Base-by-base conservation (phyloP, 2,797 vertebrate species). In the Otus scops region DNA sequence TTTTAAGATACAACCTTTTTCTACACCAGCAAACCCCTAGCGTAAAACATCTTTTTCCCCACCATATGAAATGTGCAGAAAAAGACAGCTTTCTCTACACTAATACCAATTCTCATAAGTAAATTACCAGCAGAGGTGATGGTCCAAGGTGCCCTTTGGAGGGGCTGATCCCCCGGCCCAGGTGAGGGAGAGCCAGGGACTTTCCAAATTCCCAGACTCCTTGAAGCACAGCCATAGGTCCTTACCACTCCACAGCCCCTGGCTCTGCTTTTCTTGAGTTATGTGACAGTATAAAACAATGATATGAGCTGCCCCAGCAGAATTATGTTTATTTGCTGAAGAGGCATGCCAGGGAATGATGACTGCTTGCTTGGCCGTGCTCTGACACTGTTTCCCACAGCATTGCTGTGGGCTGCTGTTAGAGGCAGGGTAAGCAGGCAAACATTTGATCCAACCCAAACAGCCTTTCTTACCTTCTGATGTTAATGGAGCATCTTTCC, bases 131-230 rank as follows among this genome's bases (percentile, higher is more conserved):
- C 5, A 53, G 30, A 91, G 10, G 4, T 38, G 51, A 70, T 85
- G 34, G 13, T 74, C 26, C 2, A 2, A 77, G 13, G 7, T 41
- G 21, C 3, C 24, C 12, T 93, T 73, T 65, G 34, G 34, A 84
- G 32, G 23, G 9, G 18, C 30, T 47, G 39, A 56, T 50, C 2
- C 32, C n/a, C 10, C 38, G 15, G 34, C 28, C 9, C 4, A 9
- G 0, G 2, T 23, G 0, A 5, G 5, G 14, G 50, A 34, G 23
- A 41, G 20, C 2, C 32, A 65, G 9, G 6, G 15, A 10, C 24
- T 69, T 91, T 53, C n/a, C 47, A 43, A 32, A 14, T 2, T 53
- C 34, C 32, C 8, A 65, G 34, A 6, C 24, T 91, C 13, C 7
- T 3, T 45, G 77, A 75, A 90, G 18, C 30, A 71, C 41, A 73